Evolutionary conservation across 2,888 invertebrate genomes (phyloP).

Genomic region (Leucophenga maculata): DNA sequence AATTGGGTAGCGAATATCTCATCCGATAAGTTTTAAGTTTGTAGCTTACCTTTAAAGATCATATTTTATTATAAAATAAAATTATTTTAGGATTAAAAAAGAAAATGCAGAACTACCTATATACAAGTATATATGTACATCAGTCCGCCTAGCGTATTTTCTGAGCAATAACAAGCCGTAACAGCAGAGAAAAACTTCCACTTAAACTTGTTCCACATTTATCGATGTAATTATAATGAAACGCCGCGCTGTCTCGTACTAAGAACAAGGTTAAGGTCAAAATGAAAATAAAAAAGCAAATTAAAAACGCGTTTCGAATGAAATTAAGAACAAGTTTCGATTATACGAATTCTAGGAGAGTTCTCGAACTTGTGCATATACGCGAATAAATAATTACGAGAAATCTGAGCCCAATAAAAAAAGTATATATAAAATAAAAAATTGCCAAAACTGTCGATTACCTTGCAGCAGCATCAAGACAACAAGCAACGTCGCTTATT

Average conservation of each 20-base stretch:
- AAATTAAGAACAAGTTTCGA: slow-evolving; percentile 56
- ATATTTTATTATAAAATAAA: too few relatives aligned
- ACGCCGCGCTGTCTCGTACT: slow-evolving; percentile 18
- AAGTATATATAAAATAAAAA: background rate
- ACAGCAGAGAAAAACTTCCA: too few relatives aligned
- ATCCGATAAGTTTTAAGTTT: too few relatives aligned
- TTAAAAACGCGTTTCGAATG: slow-evolving; percentile 46
- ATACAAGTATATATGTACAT: too few relatives aligned
- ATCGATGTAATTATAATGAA: slow-evolving; percentile 23
- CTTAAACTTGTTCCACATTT: too few relatives aligned
- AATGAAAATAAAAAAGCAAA: slow-evolving; percentile 36
- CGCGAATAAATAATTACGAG: background rate
- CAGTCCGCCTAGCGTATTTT: too few relatives aligned
- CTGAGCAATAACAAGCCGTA: too few relatives aligned
- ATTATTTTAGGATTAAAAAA: too few relatives aligned
- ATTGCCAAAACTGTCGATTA: slow-evolving; percentile 14
- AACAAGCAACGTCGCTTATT: background rate
- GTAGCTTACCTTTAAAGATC: too few relatives aligned
- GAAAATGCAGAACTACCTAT: too few relatives aligned
- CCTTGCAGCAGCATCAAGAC: background rate
- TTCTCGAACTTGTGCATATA: background rate
- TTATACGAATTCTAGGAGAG: too few relatives aligned
- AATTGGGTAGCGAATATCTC: too few relatives aligned
- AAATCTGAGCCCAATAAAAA: background rate
- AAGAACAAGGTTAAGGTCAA: slow-evolving; percentile 62